phyloP scores from a whole-genome alignment of 2,797 vertebrate genomes.

The Dendrocincla tyrannina region DNA sequence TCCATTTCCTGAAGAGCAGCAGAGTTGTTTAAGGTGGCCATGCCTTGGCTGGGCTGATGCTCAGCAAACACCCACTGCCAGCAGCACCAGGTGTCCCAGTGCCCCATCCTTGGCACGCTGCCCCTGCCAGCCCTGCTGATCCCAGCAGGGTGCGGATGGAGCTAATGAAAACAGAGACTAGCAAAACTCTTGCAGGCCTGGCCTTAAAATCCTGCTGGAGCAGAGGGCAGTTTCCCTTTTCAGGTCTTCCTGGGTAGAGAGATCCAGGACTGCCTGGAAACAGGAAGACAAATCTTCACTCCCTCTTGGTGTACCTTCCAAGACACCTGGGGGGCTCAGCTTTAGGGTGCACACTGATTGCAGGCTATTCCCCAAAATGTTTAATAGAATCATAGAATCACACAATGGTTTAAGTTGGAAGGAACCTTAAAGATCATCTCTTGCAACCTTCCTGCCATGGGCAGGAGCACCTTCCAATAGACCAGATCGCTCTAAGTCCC shows the following conservation, averaged over 20 bases:
- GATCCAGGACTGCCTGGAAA: neutral
- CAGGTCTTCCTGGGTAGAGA: neutral
- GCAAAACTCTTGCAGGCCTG: neutral
- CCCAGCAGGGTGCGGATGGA: neutral
- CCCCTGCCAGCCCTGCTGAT: neutral
- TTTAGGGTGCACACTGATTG: rapidly evolving
- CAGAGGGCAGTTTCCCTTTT: neutral
- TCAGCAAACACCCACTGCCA: neutral
- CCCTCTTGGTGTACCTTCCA: rapidly evolving
- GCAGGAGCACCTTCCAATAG: neutral
- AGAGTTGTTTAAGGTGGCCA: neutral
- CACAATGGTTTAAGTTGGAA: neutral
- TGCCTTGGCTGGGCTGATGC: neutral
- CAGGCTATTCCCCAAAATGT: neutral
- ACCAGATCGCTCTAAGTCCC: neutral
- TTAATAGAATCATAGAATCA: neutral
- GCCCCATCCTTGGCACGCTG: neutral
- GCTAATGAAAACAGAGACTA: neutral
- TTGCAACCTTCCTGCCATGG: neutral
- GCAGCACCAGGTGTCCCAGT: neutral
- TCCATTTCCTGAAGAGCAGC: neutral
- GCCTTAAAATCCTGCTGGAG: neutral
- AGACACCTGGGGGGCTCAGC: rapidly evolving
- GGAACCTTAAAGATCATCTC: neutral
- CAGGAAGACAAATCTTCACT: neutral